phyloP scores from a whole-genome alignment of 2,797 vertebrate genomes.

The Erithacus rubecula region DNA sequence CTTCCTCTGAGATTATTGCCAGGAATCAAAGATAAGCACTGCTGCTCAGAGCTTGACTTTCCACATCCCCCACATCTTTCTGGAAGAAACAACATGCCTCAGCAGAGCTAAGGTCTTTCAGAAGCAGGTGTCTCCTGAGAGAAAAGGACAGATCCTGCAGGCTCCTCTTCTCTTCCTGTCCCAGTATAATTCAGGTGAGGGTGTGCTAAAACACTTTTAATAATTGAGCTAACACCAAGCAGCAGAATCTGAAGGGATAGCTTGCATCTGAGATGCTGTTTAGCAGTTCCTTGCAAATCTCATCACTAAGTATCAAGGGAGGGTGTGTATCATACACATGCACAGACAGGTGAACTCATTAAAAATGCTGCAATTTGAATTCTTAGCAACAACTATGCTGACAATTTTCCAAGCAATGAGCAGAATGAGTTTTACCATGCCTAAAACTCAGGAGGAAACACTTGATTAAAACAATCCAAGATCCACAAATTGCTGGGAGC shows the following conservation, averaged over 20 bases:
- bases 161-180: neutral
- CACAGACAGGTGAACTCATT: neutral
- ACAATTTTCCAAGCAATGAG: neutral
- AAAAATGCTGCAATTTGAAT: neutral
- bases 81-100: neutral
- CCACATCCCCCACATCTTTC: neutral
- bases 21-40: neutral
- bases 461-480: neutral
- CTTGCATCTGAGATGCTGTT: neutral
- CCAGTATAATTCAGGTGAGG: slow-evolving; percentile 3
- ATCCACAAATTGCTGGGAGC: neutral
- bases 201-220: neutral
- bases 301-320: neutral
- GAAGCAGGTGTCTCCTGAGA: neutral
- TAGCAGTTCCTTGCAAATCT: neutral
- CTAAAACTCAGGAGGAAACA: neutral
- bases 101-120: neutral
- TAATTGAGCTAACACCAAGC: neutral
- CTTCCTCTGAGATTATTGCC: neutral
- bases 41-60: neutral
- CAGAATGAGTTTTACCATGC: neutral
- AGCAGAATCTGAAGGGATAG: neutral
- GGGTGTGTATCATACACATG: neutral
- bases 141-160: neutral
- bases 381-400: neutral